phyloP scores from a whole-genome alignment of 2,113 vertebrate species.

The Sciurus niger region DNA sequence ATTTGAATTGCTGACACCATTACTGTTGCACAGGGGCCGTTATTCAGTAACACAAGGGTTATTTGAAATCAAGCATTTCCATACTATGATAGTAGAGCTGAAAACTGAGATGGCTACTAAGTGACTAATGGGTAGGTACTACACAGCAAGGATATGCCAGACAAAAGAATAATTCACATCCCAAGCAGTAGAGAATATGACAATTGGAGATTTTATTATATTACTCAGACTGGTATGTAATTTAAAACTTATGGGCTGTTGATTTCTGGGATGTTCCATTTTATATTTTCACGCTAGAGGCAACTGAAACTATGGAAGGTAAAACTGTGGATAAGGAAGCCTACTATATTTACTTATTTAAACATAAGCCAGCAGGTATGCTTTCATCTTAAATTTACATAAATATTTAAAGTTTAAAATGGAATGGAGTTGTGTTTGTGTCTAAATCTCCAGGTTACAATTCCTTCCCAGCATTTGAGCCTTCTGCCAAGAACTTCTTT shows the following conservation, averaged over 20 bases:
- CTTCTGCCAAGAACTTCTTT: not conserved
- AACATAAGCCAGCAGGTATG: not conserved
- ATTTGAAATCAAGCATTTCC: not conserved
- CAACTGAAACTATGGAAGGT: not conserved
- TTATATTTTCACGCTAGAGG: not conserved
- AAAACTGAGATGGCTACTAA: too few relatives aligned
- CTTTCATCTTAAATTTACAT: not conserved
- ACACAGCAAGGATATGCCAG: too few relatives aligned
- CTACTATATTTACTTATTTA: not conserved
- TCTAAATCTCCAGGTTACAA: not conserved
- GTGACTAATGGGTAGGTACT: not conserved
- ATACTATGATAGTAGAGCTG: not conserved
- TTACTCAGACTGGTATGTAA: not conserved
- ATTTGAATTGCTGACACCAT: not conserved
- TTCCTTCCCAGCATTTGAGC: not conserved
- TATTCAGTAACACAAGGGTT: too few relatives aligned
- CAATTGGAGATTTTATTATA: not conserved
- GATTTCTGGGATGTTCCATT: not conserved
- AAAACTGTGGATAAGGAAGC: not conserved
- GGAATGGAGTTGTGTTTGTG: not conserved
- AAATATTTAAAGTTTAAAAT: not conserved
- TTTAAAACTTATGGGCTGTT: not conserved
- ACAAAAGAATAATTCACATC: not conserved
- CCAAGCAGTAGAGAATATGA: fast-evolving
- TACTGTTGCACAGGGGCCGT: fast-evolving